These are phyloP conservation scores for Drosophila rubida DNA, from an alignment of 2,888 invertebrate species.

Conservation along the genomic window DNA sequence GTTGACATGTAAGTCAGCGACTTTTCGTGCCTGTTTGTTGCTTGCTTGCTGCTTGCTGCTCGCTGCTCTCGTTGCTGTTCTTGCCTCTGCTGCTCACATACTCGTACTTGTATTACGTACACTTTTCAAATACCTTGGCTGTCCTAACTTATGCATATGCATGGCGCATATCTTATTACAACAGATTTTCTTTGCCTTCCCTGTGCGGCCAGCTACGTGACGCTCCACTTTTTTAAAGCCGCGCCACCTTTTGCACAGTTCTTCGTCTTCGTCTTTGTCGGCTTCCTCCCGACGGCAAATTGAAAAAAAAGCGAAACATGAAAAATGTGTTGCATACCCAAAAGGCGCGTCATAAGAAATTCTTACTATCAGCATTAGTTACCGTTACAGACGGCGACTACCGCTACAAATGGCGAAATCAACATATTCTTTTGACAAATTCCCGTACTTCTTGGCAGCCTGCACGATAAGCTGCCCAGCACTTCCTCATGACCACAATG, in stretches of 20 bases:
- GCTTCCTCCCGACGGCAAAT: constrained; percentile 12
- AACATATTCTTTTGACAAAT: not conserved
- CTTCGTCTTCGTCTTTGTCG: not conserved
- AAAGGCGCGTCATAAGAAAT: constrained; percentile 12
- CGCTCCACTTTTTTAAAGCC: constrained; percentile 59
- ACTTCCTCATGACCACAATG: not conserved
- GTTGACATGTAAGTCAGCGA: constrained; percentile 75
- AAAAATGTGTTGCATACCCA: constrained; percentile 53
- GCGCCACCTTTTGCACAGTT: constrained; percentile 22
- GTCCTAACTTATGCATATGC: constrained; percentile 71
- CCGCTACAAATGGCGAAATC: not conserved
- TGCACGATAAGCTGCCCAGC: not conserved
- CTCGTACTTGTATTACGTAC: constrained; percentile 33
- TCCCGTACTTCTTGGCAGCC: not conserved
- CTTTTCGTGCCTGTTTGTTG: constrained; percentile 44
- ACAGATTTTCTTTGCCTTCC: constrained; percentile 60
- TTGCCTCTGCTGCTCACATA: constrained; percentile 16
- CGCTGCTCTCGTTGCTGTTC: constrained; percentile 26
- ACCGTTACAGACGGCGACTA: not conserved
- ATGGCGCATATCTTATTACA: constrained; percentile 78
- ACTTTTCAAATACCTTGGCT: constrained; percentile 51
- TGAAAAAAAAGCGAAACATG: constrained; percentile 34
- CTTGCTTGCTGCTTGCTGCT: no score
- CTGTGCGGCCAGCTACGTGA: constrained; percentile 60
- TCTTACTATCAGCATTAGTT: not conserved